Base-by-base conservation (phyloP, 1,140 invertebrate genomes). In the Coptotermes formosanus region DNA sequence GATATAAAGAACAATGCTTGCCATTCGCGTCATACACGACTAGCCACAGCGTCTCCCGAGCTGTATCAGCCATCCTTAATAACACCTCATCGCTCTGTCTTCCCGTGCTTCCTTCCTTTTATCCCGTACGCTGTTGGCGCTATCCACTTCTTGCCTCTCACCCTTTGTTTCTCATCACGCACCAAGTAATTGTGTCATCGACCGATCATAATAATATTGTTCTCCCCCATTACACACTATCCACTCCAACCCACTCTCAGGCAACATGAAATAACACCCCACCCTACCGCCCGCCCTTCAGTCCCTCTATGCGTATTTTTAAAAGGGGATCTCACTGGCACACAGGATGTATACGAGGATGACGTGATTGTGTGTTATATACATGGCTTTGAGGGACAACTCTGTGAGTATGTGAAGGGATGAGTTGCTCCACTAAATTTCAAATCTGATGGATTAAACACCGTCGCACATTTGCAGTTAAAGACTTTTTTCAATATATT, bases 201-300 rank as follows among this genome's bases (percentile, higher is more conserved):
- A 75, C 64, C 64, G 64, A 30, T 75, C 64, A 75, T 75, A 75
- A 75, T 75, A 75, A 75, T 30, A 75, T 75, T 75, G 64, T 75
- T 75, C 64, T 75, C 64, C 64, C 64, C 25, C n/a, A 75, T 75
- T 75, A 75, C 64, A 75, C 64, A 8, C 64, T 75, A 12, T 55
- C 16, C 19, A 21, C 19, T 16, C 14, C 25, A 30, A 75, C 25
- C 64, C 64, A 11, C 64, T 30, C 25, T 75, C n/a, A 75, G 64
- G 7, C 64, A 75, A n/a, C 64, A 75, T 30, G n/a, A 75, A 30
- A 75, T 30, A 75, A 48, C 45, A 48, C 45, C 48, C 9, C 64
- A n/a, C n/a, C n/a, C 55, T 59, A 1, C 55, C n/a, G 3, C 0
- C 25, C 7, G 14, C 19, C 14, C 64, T 75, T 75, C 25, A 75